Evolutionary conservation across 2,113 vertebrate species (phyloP).

Genomic region (Archocentrus centrarchus): DNA sequence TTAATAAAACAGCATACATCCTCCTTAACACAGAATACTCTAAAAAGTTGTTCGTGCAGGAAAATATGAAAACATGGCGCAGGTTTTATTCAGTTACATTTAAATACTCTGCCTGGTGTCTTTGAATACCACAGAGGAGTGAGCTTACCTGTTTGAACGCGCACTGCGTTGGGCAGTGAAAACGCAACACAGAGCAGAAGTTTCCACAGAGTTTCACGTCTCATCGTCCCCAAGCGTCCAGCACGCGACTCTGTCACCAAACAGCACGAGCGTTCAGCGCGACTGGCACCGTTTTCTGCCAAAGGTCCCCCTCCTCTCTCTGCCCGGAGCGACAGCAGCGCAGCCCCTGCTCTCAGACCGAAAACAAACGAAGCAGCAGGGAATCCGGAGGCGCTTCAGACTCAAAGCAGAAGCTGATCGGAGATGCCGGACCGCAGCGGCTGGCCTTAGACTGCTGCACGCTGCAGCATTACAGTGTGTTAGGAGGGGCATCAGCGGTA

Average conservation of each 20-base stretch:
- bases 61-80: neutral
- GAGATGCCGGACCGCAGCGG: slow-evolving; percentile 25
- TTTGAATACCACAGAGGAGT: neutral
- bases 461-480: slow-evolving; percentile 39
- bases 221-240: slow-evolving; percentile 55
- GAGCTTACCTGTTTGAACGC: slow-evolving; percentile 68
- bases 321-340: neutral
- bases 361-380: neutral
- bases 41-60: neutral
- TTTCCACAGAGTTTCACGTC: slow-evolving; percentile 19
- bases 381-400: neutral
- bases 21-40: neutral
- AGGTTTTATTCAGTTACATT: neutral
- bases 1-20: neutral
- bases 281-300: neutral
- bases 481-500: slow-evolving; percentile 57
- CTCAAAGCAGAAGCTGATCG: neutral
- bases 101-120: neutral
- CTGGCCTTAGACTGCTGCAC: slow-evolving; percentile 28
- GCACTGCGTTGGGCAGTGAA: slow-evolving; percentile 27
- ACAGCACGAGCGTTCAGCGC: neutral
- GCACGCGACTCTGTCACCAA: neutral
- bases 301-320: neutral
- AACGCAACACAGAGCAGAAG: slow-evolving; percentile 51
- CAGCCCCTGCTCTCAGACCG: neutral